Evolutionary conservation across 2,797 vertebrate genomes (phyloP), one percentile per base, ranked within the genome.

Genomic region (Carapus acus): DNA sequence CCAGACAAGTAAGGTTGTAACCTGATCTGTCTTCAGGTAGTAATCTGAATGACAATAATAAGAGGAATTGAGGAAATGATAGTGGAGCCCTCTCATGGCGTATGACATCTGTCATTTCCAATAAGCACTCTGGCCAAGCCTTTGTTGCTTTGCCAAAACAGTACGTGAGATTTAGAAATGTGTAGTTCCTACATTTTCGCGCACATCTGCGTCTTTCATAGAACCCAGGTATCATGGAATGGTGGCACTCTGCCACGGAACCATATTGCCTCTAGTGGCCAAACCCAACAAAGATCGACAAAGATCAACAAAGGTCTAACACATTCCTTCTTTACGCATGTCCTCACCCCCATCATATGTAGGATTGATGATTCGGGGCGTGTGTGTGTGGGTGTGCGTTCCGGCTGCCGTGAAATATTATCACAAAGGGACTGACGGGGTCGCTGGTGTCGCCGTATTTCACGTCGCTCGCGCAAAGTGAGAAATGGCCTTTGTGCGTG

Each of bases 331-430:
- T 33, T 8, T 9, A 12, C 20, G 42, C 15, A 37, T 1, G 20
- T n/a, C 16, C n/a, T 55, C 22, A 24, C 18, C n/a, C 16, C 6
- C 43, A 31, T 19, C 37, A 22, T 31, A 19, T 50, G 17, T 36
- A 14, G 44, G 15, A n/a, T 22, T 48, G 40, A 16, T 8, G 22
- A 9, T 33, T 36, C 13, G 14, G 20, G 27, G 48, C 34, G 16
- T 6, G 31, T 18, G 22, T 43, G 24, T 18, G 43, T 21, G 19
- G 18, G 3, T 59, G 15, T 16, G 2, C n/a, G n/a, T n/a, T n/a
- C 21, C 21, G 41, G 40, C 17, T 23, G 29, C 46, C 54, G 29
- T 19, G 8, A 52, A 42, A 55, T 52, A 20, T 38, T 50, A 31
- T 18, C n/a, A 7, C 6, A 17, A 9, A 40, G 37, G 31, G 15